Conservation (phyloP, 2,888 invertebrate genomes). For the Scotopteryx bipunctaria region DNA sequence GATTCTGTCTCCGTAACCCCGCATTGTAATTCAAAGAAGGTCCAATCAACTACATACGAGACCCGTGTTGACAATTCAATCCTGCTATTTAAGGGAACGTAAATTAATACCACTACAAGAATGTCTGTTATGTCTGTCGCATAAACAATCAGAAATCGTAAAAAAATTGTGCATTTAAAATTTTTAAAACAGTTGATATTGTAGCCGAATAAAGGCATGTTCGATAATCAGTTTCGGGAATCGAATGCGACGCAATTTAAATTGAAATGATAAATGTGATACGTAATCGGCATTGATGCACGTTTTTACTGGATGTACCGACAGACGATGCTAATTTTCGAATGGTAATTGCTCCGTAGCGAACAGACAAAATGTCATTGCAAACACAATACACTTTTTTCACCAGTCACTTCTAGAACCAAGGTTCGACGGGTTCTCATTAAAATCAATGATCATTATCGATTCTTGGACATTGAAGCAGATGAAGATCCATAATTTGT, state of each 20-base stretch:
- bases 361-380: not conserved
- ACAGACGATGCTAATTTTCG: constrained; percentile 13
- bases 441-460: not conserved
- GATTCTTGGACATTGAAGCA: too few relatives aligned
- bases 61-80: constrained; percentile 42
- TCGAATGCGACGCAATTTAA: constrained; percentile 37
- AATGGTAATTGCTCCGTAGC: constrained; percentile 12
- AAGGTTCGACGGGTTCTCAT: not conserved
- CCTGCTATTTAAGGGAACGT: constrained; percentile 34
- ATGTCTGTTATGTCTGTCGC: constrained; percentile 16
- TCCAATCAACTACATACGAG: constrained; percentile 36
- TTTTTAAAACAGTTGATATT: constrained; percentile 27
- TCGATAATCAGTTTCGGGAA: constrained; percentile 39
- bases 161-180: constrained; percentile 31
- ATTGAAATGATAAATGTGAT: constrained; percentile 38
- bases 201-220: constrained; percentile 32
- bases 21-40: constrained; percentile 38
- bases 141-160: constrained; percentile 30
- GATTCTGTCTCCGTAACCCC: constrained; percentile 30
- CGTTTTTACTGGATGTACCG: constrained; percentile 27
- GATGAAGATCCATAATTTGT: too few relatives aligned
- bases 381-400: constrained; percentile 1
- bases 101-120: constrained; percentile 33
- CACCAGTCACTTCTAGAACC: not conserved
- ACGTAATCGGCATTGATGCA: constrained; percentile 34